phyloP scores from a whole-genome alignment of 2,888 invertebrate species.

The Synanthedon andrenaeformis region DNA sequence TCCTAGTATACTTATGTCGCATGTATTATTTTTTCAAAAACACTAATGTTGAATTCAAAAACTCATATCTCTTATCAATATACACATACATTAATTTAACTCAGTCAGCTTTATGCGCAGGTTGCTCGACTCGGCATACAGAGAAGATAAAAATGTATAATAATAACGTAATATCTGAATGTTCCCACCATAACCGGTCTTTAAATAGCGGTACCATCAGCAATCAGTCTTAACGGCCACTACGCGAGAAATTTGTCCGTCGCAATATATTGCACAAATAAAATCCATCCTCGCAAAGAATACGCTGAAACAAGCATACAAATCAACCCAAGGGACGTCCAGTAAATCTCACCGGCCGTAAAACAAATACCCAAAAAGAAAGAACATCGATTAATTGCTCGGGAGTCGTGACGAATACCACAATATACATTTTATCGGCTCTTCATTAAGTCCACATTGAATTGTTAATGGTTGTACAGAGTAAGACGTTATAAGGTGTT shows the following conservation, averaged over 20 bases:
- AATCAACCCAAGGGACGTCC: conserved; percentile 46
- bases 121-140: too few species aligned
- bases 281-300: conserved; percentile 46
- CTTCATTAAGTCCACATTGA: conserved; percentile 63
- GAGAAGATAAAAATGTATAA: background rate
- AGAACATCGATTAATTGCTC: conserved; percentile 54
- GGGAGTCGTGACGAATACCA: conserved; percentile 50
- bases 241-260: conserved; percentile 40
- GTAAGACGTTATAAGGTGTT: conserved; percentile 52
- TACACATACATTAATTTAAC: too few species aligned
- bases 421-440: conserved; percentile 65
- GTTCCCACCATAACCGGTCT: conserved; percentile 16
- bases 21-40: too few species aligned
- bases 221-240: conserved; percentile 22
- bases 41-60: too few species aligned
- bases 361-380: conserved; percentile 46
- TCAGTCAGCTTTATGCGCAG: too few species aligned
- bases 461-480: conserved; percentile 57
- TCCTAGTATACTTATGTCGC: too few species aligned
- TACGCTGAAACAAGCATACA: conserved; percentile 47
- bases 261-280: conserved; percentile 56
- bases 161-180: background rate
- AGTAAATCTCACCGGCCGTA: conserved; percentile 54
- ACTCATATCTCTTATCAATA: too few species aligned
- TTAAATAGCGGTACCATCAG: conserved; percentile 34